A percentile compares a stretch with the other conserved stretches of the same genome.
phyloP scores from a whole-genome alignment of 2,888 invertebrate genomes.

The Sphaeridia pumilis region DNA sequence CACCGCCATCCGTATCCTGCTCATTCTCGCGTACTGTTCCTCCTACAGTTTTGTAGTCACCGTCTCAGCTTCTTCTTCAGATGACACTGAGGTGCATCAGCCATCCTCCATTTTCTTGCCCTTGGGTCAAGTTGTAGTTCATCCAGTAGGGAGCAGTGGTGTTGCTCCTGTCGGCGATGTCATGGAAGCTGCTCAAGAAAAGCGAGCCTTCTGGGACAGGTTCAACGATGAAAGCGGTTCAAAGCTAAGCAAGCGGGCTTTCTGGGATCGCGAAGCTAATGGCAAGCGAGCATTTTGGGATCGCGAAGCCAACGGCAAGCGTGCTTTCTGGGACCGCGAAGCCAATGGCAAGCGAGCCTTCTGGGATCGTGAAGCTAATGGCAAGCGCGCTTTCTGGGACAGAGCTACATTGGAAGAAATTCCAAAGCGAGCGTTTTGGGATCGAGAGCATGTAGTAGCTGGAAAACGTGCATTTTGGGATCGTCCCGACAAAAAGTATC shows the following conservation, averaged over 20 bases:
- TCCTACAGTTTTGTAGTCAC: too few relatives aligned
- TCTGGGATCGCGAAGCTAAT: neutral
- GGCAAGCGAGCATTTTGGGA: slow-evolving; percentile 9
- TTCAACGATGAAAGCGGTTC: too few relatives aligned
- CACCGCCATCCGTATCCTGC: neutral
- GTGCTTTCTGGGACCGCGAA: slow-evolving; percentile 9
- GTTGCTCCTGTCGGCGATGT: neutral
- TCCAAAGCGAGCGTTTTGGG: slow-evolving; percentile 5
- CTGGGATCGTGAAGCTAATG: slow-evolving; percentile 10
- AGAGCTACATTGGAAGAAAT: neutral
- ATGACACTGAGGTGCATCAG: neutral
- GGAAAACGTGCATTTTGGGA: slow-evolving; percentile 13
- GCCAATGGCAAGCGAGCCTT: slow-evolving; percentile 10
- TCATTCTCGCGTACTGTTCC: too few relatives aligned
- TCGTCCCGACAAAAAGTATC: neutral
- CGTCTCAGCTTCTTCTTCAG: neutral
- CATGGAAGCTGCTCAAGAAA: neutral
- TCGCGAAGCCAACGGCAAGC: slow-evolving; percentile 1
- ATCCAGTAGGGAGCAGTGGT: neutral
- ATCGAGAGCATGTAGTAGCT: neutral
- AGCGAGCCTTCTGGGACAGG: slow-evolving; percentile 4
- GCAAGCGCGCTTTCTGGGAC: neutral
- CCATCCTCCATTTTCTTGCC: neutral
- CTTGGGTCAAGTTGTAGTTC: neutral
- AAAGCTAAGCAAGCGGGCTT: too few relatives aligned